Conservation (phyloP, 2,888 invertebrate genomes). For the Hesperia comma region DNA sequence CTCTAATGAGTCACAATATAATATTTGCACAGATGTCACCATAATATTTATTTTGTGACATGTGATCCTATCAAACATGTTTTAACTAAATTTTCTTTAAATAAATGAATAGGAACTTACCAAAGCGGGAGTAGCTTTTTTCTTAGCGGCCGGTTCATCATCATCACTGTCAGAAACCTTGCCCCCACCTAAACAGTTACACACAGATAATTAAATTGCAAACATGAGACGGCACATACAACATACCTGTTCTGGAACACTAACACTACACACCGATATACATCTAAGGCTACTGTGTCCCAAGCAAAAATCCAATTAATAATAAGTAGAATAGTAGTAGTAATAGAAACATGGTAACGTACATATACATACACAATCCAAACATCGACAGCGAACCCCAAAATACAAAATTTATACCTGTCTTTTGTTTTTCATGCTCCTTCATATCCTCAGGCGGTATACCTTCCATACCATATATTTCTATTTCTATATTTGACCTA, state of each 20-base stretch:
- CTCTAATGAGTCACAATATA: not conserved
- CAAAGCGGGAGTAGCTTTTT: constrained; percentile 85
- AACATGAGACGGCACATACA: constrained; percentile 37
- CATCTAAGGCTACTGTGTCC: constrained; percentile 66
- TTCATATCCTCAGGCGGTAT: constrained; percentile 97
- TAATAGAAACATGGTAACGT: constrained; percentile 44
- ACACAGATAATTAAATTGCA: constrained; percentile 44
- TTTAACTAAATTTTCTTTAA: not conserved
- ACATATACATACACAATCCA: constrained; percentile 80
- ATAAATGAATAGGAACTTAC: constrained; percentile 55
- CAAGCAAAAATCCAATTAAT: constrained; percentile 58
- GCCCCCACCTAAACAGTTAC: constrained; percentile 79
- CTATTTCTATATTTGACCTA: constrained; percentile 99
- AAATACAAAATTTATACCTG: constrained; percentile 73
- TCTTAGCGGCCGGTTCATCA: constrained; percentile 92
- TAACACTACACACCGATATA: constrained; percentile 72
- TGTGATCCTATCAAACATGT: not conserved
- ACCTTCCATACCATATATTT: constrained; percentile 99
- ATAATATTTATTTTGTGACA: constrained; percentile 11
- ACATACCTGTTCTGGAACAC: constrained; percentile 55
- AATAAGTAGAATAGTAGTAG: constrained; percentile 23
- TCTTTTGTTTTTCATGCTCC: constrained; percentile 96
- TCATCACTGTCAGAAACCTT: constrained; percentile 93
- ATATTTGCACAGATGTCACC: not conserved
- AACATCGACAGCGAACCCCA: constrained; percentile 54